A percentile compares a stretch with the other conserved stretches of the same genome.
Evolutionary conservation across 1,140 invertebrate genomes (phyloP).

Genomic region (Neelides sp.): DNA sequence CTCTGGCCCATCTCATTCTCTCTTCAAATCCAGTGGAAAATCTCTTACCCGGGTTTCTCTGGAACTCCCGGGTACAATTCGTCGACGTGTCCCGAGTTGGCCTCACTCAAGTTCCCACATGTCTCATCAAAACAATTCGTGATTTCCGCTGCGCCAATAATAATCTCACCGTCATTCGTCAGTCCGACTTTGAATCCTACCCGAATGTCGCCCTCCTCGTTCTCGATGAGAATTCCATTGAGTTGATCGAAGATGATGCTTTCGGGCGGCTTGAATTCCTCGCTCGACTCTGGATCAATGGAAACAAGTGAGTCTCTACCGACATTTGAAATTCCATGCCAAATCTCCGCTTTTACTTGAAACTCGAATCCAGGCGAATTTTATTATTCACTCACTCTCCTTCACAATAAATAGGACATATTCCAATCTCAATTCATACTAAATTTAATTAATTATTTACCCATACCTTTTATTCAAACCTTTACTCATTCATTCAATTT

Average conservation of each 20-base stretch:
- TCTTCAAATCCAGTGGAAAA: slow-evolving; percentile 51
- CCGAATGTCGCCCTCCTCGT: slow-evolving; percentile 66
- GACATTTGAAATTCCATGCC: no score
- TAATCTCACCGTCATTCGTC: slow-evolving; percentile 52
- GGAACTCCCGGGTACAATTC: slow-evolving; percentile 54
- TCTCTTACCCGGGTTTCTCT: slow-evolving; percentile 49
- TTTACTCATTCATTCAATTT: no score
- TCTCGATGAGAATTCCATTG: slow-evolving; percentile 63
- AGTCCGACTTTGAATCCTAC: slow-evolving; percentile 80
- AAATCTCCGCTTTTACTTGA: no score
- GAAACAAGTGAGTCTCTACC: slow-evolving; percentile 43
- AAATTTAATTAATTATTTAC: no score
- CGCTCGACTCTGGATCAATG: slow-evolving; percentile 60
- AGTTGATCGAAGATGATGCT: slow-evolving; percentile 68
- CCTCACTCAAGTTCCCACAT: slow-evolving; percentile 62
- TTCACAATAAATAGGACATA: no score
- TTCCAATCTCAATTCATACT: no score
- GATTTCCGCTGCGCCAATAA: slow-evolving; percentile 66
- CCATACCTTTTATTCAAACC: no score
- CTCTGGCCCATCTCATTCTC: slow-evolving; percentile 60
- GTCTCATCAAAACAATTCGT: slow-evolving; percentile 67
- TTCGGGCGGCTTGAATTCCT: slow-evolving; percentile 67
- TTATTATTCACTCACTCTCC: no score
- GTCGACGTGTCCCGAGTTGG: slow-evolving; percentile 70
- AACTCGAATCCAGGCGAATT: no score